phyloP scores from a whole-genome alignment of 2,888 invertebrate genomes.

The Eledona agricola region DNA sequence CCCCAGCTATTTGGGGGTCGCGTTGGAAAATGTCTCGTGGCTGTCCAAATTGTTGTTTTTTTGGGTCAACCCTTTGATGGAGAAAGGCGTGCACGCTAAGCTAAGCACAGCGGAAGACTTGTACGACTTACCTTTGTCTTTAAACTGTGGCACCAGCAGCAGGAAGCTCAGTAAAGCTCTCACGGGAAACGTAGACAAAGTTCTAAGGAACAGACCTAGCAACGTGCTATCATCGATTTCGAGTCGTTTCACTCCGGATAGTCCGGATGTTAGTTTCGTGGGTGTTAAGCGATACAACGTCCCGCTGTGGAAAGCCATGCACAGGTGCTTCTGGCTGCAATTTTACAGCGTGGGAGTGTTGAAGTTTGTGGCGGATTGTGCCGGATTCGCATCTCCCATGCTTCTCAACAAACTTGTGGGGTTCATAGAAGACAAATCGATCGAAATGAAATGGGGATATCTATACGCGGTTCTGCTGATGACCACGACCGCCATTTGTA shows the following conservation, averaged over 20 bases:
- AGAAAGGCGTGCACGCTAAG: conserved; percentile 79
- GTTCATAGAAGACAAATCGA: conserved; percentile 77
- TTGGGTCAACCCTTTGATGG: conserved; percentile 88
- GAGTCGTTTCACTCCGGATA: conserved; percentile 26
- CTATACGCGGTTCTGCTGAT: conserved; percentile 74
- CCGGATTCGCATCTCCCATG: conserved; percentile 90
- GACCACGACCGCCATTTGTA: conserved; percentile 74
- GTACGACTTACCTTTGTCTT: conserved; percentile 78
- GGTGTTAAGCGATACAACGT: conserved; percentile 55
- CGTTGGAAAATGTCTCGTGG: conserved; percentile 78
- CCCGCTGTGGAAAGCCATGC: conserved; percentile 74
- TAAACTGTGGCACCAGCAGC: conserved; percentile 71
- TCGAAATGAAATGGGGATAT: conserved; percentile 72
- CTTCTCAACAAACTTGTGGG: conserved; percentile 83
- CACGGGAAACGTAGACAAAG: conserved; percentile 65
- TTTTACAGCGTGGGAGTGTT: conserved; percentile 87
- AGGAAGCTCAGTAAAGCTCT: conserved; percentile 68
- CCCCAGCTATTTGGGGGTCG: conserved; percentile 79
- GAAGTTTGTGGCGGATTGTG: conserved; percentile 82
- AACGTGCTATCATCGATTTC: conserved; percentile 28
- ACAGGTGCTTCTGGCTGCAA: conserved; percentile 79
- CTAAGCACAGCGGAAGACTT: conserved; percentile 81
- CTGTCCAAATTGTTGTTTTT: conserved; percentile 81
- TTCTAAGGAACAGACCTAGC: conserved; percentile 38
- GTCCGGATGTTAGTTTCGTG: conserved; percentile 40